Base-by-base conservation (phyloP, 2,888 invertebrate species). In the Phyto melanocephala region DNA sequence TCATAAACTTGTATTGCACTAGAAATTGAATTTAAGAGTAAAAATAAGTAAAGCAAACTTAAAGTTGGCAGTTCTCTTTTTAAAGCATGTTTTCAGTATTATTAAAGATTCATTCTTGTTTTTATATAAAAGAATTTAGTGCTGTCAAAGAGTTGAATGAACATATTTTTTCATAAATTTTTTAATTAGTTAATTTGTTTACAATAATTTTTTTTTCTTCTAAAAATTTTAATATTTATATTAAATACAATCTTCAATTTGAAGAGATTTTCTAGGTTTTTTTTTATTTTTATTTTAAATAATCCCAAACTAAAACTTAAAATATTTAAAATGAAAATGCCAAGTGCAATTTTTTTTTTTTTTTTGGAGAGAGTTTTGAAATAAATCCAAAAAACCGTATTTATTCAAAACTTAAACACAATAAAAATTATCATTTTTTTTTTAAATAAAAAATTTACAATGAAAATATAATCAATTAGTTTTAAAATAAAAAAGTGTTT, bases 361-460 rank as follows among this genome's bases (percentile, higher is more conserved):
- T 72, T 52, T 63, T 71, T 68, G 45, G 37, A 47, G 60, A 87
- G 88, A 87, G 87, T 88, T 89, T 89, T 89, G 89, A 89, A 86
- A 89, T 90, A 89, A 89, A 90, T 89, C 87, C 87, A 89, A 89
- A 89, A 89, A 89, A 89, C 84, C 87, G 89, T 89, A 90, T 89
- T 89, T 89, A 89, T 90, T 89, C 89, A 90, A 89, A 89, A 88
- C 89, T 87, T 85, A 87, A 86, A 82, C n/a, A n/a, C n/a, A n/a
- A n/a, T n/a, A 86, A 83, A 84, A 65, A 28, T 76, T 24, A 84
- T 85, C 85, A n/a, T n/a, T n/a, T n/a, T n/a, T n/a, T n/a, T n/a
- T n/a, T n/a, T n/a, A n/a, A n/a, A n/a, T n/a, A 85, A 84, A 10
- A 60, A 68, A 74, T 37, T 60, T 58, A 74, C 63, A 70, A 40